A percentile compares a stretch with the other conserved stretches of the same genome.
Conservation (phyloP, 2,113 vertebrate species). For the Notarius quadriscutis region DNA sequence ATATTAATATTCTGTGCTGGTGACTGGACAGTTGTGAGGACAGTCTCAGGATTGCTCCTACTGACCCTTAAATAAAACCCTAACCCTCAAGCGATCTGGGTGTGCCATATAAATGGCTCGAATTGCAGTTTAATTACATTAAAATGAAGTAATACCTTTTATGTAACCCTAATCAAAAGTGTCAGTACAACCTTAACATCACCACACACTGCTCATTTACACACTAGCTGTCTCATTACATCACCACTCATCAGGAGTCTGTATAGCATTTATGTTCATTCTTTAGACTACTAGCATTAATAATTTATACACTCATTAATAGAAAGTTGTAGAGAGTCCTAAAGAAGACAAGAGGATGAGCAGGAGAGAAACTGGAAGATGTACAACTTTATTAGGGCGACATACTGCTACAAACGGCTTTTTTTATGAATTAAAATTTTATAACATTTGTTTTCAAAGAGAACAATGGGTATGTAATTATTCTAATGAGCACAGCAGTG, state of each 20-base stretch:
- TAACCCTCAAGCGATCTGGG: not conserved
- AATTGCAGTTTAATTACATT: not conserved
- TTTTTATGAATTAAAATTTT: conserved; percentile 72
- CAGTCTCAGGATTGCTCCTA: not conserved
- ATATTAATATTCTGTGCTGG: not conserved
- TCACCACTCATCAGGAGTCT: conserved; percentile 29
- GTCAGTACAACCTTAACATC: not conserved
- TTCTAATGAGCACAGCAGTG: conserved; percentile 61
- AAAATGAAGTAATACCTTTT: not conserved
- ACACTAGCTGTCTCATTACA: not conserved
- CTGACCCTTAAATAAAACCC: not conserved
- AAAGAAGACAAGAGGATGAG: conserved; percentile 41
- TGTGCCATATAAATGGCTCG: not conserved
- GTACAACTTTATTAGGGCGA: conserved; percentile 70
- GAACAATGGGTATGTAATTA: conserved; percentile 70
- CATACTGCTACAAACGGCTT: conserved; percentile 72
- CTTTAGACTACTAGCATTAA: conserved; percentile 71
- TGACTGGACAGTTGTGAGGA: not conserved
- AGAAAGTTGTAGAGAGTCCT: conserved; percentile 4
- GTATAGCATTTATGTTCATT: conserved; percentile 66
- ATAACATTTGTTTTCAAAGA: conserved; percentile 61
- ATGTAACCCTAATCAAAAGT: not conserved
- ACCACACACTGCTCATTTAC: not conserved
- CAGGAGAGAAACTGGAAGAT: conserved; percentile 48
- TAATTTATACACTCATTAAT: conserved; percentile 75